A percentile compares a stretch with the other conserved stretches of the same genome.
phyloP scores from a whole-genome alignment of 2,113 vertebrate genomes.

The Tretioscincus oriximinensis region DNA sequence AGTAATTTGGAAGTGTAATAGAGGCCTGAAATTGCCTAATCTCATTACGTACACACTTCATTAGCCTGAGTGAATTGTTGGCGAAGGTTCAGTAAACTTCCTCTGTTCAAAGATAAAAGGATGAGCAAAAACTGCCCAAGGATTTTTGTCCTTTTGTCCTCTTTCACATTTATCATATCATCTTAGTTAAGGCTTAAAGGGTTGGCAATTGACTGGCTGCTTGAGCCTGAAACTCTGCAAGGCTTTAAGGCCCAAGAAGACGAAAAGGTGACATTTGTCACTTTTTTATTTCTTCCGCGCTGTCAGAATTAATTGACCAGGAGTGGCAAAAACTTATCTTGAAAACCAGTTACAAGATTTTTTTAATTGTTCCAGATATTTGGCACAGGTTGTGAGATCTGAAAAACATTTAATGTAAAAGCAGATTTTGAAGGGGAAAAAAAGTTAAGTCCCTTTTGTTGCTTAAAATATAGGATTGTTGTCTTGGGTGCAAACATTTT shows the following conservation, averaged over 20 bases:
- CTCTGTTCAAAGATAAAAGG: conserved; percentile 69
- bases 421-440: too few relatives aligned
- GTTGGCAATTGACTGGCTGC: conserved; percentile 58
- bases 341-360: not conserved
- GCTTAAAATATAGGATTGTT: too few relatives aligned
- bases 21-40: conserved; percentile 78
- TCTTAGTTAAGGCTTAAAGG: conserved; percentile 64
- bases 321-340: conserved; percentile 34
- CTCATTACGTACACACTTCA: conserved; percentile 79
- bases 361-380: too few relatives aligned
- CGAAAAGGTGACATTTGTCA: conserved; percentile 36
- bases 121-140: conserved; percentile 65
- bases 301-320: not conserved
- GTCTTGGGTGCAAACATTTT: too few relatives aligned
- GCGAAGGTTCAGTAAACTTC: conserved; percentile 75
- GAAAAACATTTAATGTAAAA: not conserved
- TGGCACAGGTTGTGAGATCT: not conserved
- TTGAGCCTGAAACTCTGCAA: conserved; percentile 37
- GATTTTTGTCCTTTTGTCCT: conserved; percentile 62
- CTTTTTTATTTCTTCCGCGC: conserved; percentile 34
- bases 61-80: conserved; percentile 81
- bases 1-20: conserved; percentile 70
- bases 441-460: too few relatives aligned
- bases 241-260: conserved; percentile 7
- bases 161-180: conserved; percentile 67